phyloP scores from a whole-genome alignment of 2,797 vertebrate species.

The Serranus cabrilla region DNA sequence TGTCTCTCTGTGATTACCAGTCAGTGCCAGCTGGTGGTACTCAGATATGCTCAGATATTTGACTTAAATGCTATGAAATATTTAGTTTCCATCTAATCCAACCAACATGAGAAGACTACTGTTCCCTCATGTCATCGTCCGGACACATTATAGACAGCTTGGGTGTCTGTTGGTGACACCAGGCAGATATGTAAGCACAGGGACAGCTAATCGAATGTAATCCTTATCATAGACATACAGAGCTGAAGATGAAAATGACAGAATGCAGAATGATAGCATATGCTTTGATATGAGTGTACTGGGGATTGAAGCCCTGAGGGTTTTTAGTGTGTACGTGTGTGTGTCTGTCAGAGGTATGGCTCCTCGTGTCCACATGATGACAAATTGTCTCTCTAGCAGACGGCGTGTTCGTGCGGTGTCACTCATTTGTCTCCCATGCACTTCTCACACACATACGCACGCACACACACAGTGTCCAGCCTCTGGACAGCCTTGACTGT shows the following conservation, averaged over 20 bases:
- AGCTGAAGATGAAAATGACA: slow-evolving; percentile 38
- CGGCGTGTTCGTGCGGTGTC: slow-evolving; percentile 60
- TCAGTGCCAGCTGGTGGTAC: neutral
- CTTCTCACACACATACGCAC: slow-evolving; percentile 19
- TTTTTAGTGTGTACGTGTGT: slow-evolving; percentile 24
- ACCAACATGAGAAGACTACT: neutral
- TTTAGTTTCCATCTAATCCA: neutral
- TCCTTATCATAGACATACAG: slow-evolving; percentile 55
- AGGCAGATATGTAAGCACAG: slow-evolving; percentile 19
- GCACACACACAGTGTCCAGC: neutral
- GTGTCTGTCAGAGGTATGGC: slow-evolving; percentile 49
- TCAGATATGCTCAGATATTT: neutral
- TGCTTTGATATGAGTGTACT: slow-evolving; percentile 42
- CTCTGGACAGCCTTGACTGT: slow-evolving; percentile 28
- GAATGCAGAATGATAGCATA: slow-evolving; percentile 24
- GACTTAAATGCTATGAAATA: neutral
- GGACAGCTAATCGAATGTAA: slow-evolving; percentile 51
- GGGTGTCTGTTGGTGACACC: slow-evolving; percentile 19
- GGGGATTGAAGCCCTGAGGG: slow-evolving; percentile 32
- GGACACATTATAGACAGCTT: neutral
- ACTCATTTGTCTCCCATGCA: slow-evolving; percentile 59
- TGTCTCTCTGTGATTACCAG: neutral
- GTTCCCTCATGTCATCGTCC: slow-evolving; percentile 15
- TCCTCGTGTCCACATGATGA: slow-evolving; percentile 47
- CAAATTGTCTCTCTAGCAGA: slow-evolving; percentile 61